Percentiles rank a stretch among this genome's conserved stretches.
phyloP scores from a whole-genome alignment of 92 coral and sea anemone genomes.

The Actinernus sp. region DNA sequence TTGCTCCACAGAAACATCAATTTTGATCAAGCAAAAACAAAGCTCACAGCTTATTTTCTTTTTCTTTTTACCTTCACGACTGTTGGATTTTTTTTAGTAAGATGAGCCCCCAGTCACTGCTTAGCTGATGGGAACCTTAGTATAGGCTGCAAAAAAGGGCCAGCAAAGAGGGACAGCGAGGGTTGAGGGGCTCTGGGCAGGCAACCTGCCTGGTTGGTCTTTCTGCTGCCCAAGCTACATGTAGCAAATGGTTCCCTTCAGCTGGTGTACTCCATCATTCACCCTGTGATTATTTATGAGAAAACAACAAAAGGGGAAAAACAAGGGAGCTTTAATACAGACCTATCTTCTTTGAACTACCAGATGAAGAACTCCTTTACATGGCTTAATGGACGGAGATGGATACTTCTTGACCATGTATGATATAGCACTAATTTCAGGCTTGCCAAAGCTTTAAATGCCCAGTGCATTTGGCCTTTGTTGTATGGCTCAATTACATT shows the following conservation, averaged over 20 bases:
- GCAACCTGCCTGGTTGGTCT: conserved; percentile 87
- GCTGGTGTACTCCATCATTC: conserved; percentile 93
- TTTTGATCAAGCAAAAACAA: background rate
- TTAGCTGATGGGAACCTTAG: conserved; percentile 22
- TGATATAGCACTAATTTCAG: no score
- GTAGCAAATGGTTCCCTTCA: conserved; percentile 85
- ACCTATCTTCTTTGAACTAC: conserved; percentile 28
- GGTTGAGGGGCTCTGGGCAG: conserved; percentile 38
- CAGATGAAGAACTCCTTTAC: no score
- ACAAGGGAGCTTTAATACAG: conserved; percentile 63
- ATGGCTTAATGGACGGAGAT: no score
- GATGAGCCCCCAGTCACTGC: conserved; percentile 18
- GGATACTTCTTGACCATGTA: no score
- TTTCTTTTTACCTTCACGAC: background rate
- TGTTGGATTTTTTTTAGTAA: background rate
- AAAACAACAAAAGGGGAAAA: conserved; percentile 95
- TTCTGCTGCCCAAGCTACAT: conserved; percentile 67
- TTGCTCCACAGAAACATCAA: background rate
- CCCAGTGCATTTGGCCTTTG: no score
- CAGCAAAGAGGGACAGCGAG: conserved; percentile 63
- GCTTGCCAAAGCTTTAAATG: no score
- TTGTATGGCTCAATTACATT: no score
- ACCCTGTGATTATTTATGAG: conserved; percentile 89
- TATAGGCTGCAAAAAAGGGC: conserved; percentile 77
- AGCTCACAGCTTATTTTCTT: background rate